phyloP scores from a whole-genome alignment of 2,888 invertebrate genomes.

The Tricholauxania praeusta region DNA sequence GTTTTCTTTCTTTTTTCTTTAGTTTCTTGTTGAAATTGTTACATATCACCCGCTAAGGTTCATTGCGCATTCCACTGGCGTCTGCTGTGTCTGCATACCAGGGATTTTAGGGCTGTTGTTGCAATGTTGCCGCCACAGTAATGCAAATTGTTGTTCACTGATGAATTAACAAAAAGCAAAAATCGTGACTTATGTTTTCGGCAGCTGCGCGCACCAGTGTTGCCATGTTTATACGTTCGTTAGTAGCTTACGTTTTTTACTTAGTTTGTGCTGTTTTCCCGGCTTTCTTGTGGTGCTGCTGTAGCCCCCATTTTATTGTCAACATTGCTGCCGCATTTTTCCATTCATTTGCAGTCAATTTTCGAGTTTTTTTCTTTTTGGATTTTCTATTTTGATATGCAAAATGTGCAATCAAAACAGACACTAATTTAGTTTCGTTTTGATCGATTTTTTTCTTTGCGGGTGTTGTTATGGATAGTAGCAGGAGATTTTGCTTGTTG shows the following conservation, averaged over 20 bases:
- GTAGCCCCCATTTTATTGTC: background rate
- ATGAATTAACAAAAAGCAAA: slow-evolving; percentile 50
- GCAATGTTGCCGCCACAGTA: slow-evolving; percentile 35
- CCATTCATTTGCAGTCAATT: background rate
- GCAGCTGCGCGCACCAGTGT: slow-evolving; percentile 44
- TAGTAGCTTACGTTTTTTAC: slow-evolving; percentile 8
- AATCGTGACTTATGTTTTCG: slow-evolving; percentile 51
- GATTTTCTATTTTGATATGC: slow-evolving; percentile 6
- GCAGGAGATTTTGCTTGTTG: background rate
- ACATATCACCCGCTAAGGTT: slow-evolving; percentile 13
- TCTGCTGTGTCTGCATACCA: slow-evolving; percentile 9
- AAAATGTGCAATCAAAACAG: slow-evolving; percentile 29
- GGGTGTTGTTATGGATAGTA: background rate
- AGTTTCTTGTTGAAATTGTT: background rate
- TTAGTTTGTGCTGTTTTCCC: background rate
- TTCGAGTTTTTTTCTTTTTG: slow-evolving; percentile 7
- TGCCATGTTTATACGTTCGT: slow-evolving; percentile 1
- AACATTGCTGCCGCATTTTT: background rate
- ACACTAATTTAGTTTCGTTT: slow-evolving; percentile 30
- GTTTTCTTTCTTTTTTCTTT: no score
- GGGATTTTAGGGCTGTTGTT: slow-evolving; percentile 17
- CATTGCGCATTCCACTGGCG: slow-evolving; percentile 15
- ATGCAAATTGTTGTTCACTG: slow-evolving; percentile 50
- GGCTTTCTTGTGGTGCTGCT: background rate
- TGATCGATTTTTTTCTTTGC: background rate